Conservation (phyloP, 2,113 vertebrate species). For the Athene cunicularia region DNA sequence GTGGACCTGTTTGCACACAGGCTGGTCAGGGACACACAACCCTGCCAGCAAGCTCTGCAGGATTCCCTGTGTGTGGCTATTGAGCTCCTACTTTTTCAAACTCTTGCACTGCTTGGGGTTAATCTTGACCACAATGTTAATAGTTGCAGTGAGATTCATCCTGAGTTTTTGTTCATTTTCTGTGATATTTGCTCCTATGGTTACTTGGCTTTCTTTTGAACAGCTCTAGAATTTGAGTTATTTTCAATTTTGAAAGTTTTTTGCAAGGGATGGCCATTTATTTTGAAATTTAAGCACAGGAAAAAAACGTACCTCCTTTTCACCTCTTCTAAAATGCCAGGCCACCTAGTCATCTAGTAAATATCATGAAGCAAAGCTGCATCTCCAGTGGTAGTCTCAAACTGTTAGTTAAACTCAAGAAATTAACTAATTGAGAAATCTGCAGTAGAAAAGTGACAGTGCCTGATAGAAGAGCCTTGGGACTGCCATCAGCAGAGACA, state of each 20-base stretch:
- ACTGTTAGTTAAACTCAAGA: neutral
- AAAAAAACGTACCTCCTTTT: neutral
- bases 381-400: neutral
- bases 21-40: neutral
- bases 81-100: neutral
- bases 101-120: neutral
- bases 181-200: neutral
- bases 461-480: neutral
- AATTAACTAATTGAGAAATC: neutral
- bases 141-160: neutral
- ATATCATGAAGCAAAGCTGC: neutral
- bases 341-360: neutral
- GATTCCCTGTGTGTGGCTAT: neutral
- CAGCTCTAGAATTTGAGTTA: neutral
- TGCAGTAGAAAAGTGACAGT: neutral
- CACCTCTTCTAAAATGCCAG: neutral
- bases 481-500: neutral
- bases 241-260: neutral
- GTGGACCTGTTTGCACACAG: accelerated
- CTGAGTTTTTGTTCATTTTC: neutral
- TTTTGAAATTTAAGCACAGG: neutral
- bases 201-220: neutral
- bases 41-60: neutral
- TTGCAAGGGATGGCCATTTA: neutral
- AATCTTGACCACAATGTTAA: neutral